These are phyloP conservation scores for Leptinotarsa undecemlineata DNA, from an alignment of 1,140 invertebrate species.

Conservation along the genomic window DNA sequence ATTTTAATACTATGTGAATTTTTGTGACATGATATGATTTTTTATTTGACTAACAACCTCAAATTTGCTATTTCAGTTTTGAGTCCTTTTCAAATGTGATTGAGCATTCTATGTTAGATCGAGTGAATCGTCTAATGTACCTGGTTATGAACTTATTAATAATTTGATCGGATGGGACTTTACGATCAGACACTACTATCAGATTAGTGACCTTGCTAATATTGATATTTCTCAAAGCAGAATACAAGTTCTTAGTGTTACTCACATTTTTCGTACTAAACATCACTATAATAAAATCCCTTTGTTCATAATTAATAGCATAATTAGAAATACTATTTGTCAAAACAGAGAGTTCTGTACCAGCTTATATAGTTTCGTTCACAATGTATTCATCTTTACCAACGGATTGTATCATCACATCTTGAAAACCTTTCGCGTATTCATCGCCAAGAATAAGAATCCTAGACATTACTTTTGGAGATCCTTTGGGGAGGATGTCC, in stretches of 20 bases:
- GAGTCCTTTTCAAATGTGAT: too few relatives aligned
- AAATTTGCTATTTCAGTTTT: too few relatives aligned
- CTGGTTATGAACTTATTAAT: too few relatives aligned
- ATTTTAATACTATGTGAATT: too few relatives aligned
- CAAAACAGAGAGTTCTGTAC: not conserved
- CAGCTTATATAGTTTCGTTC: not conserved
- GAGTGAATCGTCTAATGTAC: not conserved
- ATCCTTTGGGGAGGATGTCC: not conserved
- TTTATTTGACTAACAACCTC: too few relatives aligned
- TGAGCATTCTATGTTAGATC: not conserved
- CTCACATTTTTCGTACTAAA: not conserved
- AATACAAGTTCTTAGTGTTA: not conserved
- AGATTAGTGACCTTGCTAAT: not conserved
- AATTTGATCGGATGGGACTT: too few relatives aligned
- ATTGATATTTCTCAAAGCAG: not conserved
- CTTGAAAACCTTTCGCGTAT: not conserved
- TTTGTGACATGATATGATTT: too few relatives aligned
- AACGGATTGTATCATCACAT: not conserved
- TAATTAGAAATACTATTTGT: not conserved
- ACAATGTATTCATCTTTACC: not conserved
- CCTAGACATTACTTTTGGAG: not conserved
- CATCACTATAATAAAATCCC: not conserved
- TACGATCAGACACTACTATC: not conserved
- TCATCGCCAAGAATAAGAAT: not conserved
- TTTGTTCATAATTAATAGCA: not conserved